Evolutionary conservation across 2,113 vertebrate genomes (phyloP), one percentile per base, ranked within the genome.

Genomic region (Oceanodroma tethys): DNA sequence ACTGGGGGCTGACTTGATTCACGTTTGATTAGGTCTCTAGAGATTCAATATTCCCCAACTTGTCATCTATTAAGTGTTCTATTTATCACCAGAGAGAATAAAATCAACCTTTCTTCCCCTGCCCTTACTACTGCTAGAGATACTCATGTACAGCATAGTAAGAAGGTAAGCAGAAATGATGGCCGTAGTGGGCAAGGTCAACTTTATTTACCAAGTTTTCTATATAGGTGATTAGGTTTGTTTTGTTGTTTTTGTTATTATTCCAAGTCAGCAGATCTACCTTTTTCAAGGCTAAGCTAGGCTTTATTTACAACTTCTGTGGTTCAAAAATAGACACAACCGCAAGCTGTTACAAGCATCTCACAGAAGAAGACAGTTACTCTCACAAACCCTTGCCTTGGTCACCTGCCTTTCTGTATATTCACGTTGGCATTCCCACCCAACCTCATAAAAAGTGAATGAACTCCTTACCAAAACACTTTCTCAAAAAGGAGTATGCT

Each of bases 21-120:
- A 80, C 10, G 2, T 85, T 82, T 95, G 83, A 94, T 95, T 94
- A 95, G 42, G 36, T 87, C 96, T 87, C 95, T 60, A 81, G 89
- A 94, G 91, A 87, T 66, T 82, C 43, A 85, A 84, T 93, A 92
- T 92, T 91, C 78, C 36, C 42, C n/a, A 81, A 85, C 96, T 95
- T 97, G 81, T 95, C 73, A 75, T 66, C 70, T 94, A 91, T 81
- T 96, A 94, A 95, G 73, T 73, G 70, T 72, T 97, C 40, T 73
- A 73, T 87, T 96, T 93, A 85, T 76, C 93, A 87, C 45, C 40
- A 87, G 14, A 65, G 56, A 79, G 73, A 93, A 89, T 23, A 53
- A 89, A 95, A 93, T 68, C 88, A 92, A 32, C 73, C 40, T 81
- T 87, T 81, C 83, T 62, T 89, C 62, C 34, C 30, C 43, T 72